Evolutionary conservation across 2,888 invertebrate genomes (phyloP).

Genomic region (Drosophila pseudotakahashii): DNA sequence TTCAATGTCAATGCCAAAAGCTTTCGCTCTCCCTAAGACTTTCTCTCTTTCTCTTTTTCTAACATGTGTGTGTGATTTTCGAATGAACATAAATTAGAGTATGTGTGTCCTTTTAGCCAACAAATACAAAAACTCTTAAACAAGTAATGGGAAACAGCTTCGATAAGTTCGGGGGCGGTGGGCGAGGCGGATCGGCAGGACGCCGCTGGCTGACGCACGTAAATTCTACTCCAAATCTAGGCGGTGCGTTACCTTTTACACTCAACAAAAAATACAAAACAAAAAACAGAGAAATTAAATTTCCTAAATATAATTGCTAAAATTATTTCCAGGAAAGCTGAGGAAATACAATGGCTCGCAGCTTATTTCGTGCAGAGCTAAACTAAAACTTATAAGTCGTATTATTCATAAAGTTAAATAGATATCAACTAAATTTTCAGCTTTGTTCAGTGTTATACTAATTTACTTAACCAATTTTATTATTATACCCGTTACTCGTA

Average conservation of each 20-base stretch:
- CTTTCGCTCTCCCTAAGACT: conserved; percentile 23
- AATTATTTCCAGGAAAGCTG: too few relatives aligned
- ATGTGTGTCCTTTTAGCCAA: background rate
- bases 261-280: background rate
- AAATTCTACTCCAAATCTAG: conserved; percentile 82
- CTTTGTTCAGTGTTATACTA: too few relatives aligned
- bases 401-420: too few relatives aligned
- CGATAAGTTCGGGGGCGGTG: conserved; percentile 64
- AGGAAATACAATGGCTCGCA: too few relatives aligned
- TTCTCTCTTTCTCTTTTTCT: conserved; percentile 8
- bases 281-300: too few relatives aligned
- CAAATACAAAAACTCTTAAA: background rate
- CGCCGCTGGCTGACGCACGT: conserved; percentile 74
- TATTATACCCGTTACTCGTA: too few relatives aligned
- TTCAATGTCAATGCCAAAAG: conserved; percentile 52
- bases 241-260: conserved; percentile 73
- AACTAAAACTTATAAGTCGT: too few relatives aligned
- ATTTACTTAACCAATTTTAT: too few relatives aligned
- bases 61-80: background rate
- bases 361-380: too few relatives aligned
- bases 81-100: conserved; percentile 14
- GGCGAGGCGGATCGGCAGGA: background rate
- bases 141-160: conserved; percentile 81
- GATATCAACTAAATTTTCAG: too few relatives aligned
- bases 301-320: too few relatives aligned